Conservation (phyloP, 1,140 invertebrate genomes). For the Cherax destructor region DNA sequence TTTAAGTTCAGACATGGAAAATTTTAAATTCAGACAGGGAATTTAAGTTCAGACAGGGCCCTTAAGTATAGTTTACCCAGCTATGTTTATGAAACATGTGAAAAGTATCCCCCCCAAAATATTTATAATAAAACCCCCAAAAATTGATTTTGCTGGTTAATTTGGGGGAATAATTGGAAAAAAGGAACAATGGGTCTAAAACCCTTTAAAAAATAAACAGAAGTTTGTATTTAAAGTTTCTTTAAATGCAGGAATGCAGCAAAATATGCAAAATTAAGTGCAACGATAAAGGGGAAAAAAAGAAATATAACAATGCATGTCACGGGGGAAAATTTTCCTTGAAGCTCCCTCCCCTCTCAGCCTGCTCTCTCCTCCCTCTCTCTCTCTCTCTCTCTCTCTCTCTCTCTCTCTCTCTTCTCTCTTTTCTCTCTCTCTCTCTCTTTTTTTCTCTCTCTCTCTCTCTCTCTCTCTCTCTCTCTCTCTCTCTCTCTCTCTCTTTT, state of each 20-base stretch:
- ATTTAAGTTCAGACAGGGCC: background rate
- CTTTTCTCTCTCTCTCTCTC: constrained; percentile 6
- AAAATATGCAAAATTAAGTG: background rate
- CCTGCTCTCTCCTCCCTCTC: background rate
- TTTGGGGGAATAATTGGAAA: too few species aligned
- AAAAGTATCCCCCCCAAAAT: too few species aligned
- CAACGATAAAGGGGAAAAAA: background rate
- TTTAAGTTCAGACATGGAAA: too few species aligned
- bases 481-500: constrained; percentile 7
- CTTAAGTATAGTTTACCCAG: background rate
- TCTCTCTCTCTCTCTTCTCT: constrained; percentile 1
- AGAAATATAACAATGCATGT: background rate
- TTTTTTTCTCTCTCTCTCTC: constrained; percentile 7
- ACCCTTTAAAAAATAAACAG: background rate
- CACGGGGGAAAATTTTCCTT: background rate
- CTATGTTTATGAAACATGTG: background rate
- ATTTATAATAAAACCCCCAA: too few species aligned
- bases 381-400: constrained; percentile 14
- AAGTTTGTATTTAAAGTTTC: background rate
- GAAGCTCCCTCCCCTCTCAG: background rate
- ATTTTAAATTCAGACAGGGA: too few species aligned
- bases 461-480: background rate
- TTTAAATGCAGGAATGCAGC: background rate
- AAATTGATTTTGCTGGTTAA: too few species aligned
- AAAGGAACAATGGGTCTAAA: background rate